Evolutionary conservation across 1,140 invertebrate genomes (phyloP), one percentile per base, ranked within the genome.

Genomic region (Bombus consobrinus): DNA sequence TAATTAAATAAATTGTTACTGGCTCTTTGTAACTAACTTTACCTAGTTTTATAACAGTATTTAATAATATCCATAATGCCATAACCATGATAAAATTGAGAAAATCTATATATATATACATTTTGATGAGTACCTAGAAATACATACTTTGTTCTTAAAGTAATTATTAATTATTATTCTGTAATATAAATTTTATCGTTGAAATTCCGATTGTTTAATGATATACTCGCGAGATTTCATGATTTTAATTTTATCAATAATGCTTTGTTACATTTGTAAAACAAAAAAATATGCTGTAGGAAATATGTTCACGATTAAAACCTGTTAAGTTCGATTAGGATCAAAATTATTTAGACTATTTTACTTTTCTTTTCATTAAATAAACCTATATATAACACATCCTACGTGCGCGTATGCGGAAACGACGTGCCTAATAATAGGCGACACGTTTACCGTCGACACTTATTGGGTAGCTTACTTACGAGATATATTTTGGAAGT

Each of bases 381-480:
- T 80, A 89, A 87, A 75, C 47, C 78, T 69, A 72, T 79, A 69
- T 87, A 81, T 90, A 84, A 91, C 78, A 84, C 87, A 79, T 66
- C 62, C 72, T 74, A 77, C 72, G 87, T 89, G 81, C 64, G 64
- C 88, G 88, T 90, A 90, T 87, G 88, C 89, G 88, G 89, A 90
- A 90, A 90, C 88, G 88, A 90, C 73, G 82, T 76, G 73, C 87
- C 89, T 90, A 90, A 90, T 90, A 90, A 90, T 90, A 90, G 89
- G 57, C 88, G 82, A 90, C 89, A 88, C 86, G 88, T 87, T 90
- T 86, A 82, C 85, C 83, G 85, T 74, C 85, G 82, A 68, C 82
- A 87, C 81, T 89, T 89, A 88, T 79, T 87, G 88, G 74, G 75
- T 74, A 84, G 71, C 82, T 86, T 83, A 62, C 90, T 83, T 89